Evolutionary conservation across 2,888 invertebrate genomes (phyloP).

Genomic region (Monochamus alternatus): DNA sequence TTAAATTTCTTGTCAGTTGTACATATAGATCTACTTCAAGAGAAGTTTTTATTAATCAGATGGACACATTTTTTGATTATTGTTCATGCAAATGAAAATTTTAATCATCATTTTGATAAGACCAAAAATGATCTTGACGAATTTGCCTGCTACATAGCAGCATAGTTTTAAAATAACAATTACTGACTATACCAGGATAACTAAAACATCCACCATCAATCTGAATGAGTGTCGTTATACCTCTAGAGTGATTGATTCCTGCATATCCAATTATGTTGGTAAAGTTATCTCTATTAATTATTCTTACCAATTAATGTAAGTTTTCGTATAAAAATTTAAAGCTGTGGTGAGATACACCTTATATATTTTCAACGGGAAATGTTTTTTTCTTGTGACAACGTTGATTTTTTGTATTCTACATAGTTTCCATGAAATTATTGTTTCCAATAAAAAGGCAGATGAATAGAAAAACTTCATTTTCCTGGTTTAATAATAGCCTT

Average conservation of each 20-base stretch:
- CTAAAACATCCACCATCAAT: neutral
- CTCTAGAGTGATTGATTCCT: neutral
- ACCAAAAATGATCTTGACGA: neutral
- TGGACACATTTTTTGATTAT: too few relatives aligned
- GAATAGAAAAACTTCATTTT: neutral
- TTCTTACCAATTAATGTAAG: neutral
- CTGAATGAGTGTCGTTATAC: neutral
- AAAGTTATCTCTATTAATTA: neutral
- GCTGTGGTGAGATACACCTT: neutral
- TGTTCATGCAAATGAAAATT: too few relatives aligned
- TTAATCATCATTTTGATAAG: neutral
- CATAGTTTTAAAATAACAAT: neutral
- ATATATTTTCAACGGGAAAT: neutral
- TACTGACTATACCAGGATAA: neutral
- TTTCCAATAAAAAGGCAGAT: neutral
- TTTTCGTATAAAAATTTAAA: neutral
- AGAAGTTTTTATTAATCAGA: too few relatives aligned
- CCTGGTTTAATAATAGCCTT: neutral
- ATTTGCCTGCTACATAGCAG: neutral
- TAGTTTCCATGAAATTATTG: neutral
- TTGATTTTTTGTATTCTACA: too few relatives aligned
- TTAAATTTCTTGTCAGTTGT: too few relatives aligned
- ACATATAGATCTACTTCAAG: too few relatives aligned
- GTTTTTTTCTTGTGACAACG: too few relatives aligned
- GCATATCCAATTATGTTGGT: neutral